phyloP scores from a whole-genome alignment of 1,140 invertebrate genomes.

The Leptinotarsa undecemlineata region DNA sequence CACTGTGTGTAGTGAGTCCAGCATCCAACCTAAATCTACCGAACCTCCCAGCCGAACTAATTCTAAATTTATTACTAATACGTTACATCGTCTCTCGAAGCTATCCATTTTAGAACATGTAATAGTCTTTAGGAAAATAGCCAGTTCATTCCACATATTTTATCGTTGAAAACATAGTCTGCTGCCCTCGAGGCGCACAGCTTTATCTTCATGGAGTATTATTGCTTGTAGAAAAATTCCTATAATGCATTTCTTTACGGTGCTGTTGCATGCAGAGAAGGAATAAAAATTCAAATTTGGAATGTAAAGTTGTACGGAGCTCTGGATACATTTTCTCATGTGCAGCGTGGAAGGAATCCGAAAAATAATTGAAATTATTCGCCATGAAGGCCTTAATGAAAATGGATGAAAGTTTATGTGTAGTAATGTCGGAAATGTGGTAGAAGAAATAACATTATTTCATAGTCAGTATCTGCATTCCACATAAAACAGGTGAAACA shows the following conservation, averaged over 20 bases:
- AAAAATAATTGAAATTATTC: background rate
- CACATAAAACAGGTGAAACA: too few species aligned
- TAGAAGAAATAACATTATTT: too few species aligned
- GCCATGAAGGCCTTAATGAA: background rate
- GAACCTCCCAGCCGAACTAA: background rate
- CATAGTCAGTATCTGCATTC: too few species aligned
- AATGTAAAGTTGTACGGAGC: background rate
- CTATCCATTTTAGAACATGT: background rate
- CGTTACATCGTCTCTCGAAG: background rate
- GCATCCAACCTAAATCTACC: background rate
- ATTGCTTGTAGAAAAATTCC: background rate
- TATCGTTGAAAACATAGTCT: background rate
- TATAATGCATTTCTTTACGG: background rate
- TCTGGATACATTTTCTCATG: background rate
- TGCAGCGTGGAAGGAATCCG: background rate
- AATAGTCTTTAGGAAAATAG: slow-evolving; percentile 5
- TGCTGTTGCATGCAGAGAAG: background rate
- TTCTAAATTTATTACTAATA: background rate
- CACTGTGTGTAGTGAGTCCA: too few species aligned
- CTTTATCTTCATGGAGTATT: slow-evolving; percentile 3
- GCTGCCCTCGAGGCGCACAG: background rate
- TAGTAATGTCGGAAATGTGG: too few species aligned
- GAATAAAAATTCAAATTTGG: background rate
- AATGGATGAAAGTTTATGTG: too few species aligned
- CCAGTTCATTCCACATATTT: background rate